These are phyloP conservation scores for Chesias legatella DNA, from an alignment of 2,888 invertebrate species.

Conservation along the genomic window DNA sequence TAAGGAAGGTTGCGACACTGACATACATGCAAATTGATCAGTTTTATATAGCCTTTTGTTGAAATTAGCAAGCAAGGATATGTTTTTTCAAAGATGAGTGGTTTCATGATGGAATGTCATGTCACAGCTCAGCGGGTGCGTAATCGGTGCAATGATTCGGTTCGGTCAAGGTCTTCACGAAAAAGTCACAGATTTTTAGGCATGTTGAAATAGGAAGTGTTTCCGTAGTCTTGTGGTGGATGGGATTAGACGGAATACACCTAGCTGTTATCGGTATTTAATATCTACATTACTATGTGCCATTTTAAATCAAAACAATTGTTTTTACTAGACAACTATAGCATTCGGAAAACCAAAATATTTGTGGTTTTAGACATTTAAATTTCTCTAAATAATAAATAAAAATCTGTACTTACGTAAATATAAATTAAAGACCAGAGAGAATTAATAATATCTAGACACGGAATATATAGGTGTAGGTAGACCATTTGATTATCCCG, in stretches of 20 bases:
- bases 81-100: slow-evolving; percentile 52
- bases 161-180: slow-evolving; percentile 55
- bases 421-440: too few relatives aligned
- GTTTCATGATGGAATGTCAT: slow-evolving; percentile 33
- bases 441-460: too few relatives aligned
- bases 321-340: too few relatives aligned
- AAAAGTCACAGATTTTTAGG: slow-evolving; percentile 11
- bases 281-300: too few relatives aligned
- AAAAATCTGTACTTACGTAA: too few relatives aligned
- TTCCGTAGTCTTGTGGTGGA: neutral
- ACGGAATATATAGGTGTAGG: too few relatives aligned
- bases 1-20: slow-evolving; percentile 76
- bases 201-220: neutral
- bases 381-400: too few relatives aligned
- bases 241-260: neutral
- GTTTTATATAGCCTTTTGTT: slow-evolving; percentile 67
- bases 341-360: too few relatives aligned
- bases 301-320: too few relatives aligned
- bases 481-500: too few relatives aligned
- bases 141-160: slow-evolving; percentile 57
- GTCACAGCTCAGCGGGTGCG: slow-evolving; percentile 50
- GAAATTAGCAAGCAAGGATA: slow-evolving; percentile 59
- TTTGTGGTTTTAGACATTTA: too few relatives aligned
- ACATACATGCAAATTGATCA: slow-evolving; percentile 64
- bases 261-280: too few relatives aligned